phyloP scores from a whole-genome alignment of 2,113 vertebrate genomes.

The Scatophagus argus region DNA sequence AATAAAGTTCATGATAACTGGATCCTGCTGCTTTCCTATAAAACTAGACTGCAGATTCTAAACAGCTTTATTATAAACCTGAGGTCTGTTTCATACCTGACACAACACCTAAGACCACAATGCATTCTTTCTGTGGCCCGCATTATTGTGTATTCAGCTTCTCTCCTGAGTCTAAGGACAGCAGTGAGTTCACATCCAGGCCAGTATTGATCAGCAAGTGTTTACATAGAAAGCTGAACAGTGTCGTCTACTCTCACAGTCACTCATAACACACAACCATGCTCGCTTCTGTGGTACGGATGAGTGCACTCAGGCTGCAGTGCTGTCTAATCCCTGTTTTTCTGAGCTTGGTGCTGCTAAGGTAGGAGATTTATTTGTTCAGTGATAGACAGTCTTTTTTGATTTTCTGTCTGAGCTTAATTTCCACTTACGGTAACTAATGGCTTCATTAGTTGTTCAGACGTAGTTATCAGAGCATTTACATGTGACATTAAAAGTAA shows the following conservation, averaged over 20 bases:
- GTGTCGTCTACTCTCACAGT: conserved; percentile 22
- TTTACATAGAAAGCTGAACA: conserved; percentile 61
- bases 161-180: conserved; percentile 13
- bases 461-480: too few species aligned
- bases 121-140: neutral
- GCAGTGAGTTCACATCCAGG: conserved; percentile 50
- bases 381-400: neutral
- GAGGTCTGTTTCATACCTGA: neutral
- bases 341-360: conserved; percentile 59
- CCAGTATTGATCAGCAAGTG: conserved; percentile 71
- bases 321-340: conserved; percentile 31
- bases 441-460: too few species aligned
- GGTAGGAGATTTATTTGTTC: conserved; percentile 54
- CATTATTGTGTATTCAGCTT: conserved; percentile 29
- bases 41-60: neutral
- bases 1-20: neutral
- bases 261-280: conserved; percentile 60
- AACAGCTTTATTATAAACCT: neutral
- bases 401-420: neutral
- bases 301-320: conserved; percentile 5
- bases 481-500: neutral
- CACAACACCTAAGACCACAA: neutral
- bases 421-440: neutral
- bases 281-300: conserved; percentile 49
- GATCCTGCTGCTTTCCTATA: neutral